These are phyloP conservation scores for Chroicocephalus ridibundus DNA, from an alignment of 2,113 vertebrate genomes.

Conservation along the genomic window DNA sequence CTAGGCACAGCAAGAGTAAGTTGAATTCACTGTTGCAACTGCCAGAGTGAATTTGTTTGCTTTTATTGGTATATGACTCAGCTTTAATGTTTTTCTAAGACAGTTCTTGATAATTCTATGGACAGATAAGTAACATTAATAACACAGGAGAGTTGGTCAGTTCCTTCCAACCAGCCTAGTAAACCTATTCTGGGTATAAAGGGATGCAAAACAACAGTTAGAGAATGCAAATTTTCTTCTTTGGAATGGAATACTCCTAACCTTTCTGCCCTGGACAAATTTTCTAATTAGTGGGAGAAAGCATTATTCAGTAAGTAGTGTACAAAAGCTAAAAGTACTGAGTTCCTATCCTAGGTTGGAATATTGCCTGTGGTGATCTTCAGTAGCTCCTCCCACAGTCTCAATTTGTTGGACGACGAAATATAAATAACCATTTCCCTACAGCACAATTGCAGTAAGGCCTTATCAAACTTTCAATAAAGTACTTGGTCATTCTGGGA, in stretches of 20 bases:
- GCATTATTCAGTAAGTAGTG: background rate
- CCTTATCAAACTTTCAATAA: background rate
- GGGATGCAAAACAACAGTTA: background rate
- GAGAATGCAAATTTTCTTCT: background rate
- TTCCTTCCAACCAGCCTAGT: background rate
- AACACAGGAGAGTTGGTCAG: background rate
- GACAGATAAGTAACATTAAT: background rate
- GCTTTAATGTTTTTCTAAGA: slow-evolving; percentile 41
- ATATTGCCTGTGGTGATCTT: background rate
- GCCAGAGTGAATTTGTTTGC: slow-evolving; percentile 32
- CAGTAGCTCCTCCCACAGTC: background rate
- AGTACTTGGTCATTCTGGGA: background rate
- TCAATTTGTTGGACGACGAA: background rate
- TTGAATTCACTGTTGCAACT: slow-evolving; percentile 34
- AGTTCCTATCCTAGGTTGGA: background rate
- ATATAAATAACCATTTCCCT: background rate
- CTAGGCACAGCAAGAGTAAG: background rate
- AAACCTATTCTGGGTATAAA: background rate
- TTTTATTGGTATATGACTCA: slow-evolving; percentile 49
- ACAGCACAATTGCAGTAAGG: background rate
- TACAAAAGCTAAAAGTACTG: background rate
- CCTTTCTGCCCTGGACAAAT: background rate
- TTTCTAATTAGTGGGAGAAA: background rate
- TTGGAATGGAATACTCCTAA: background rate
- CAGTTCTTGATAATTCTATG: background rate